Base-by-base conservation (phyloP, 2,888 invertebrate species). In the Lasius fuliginosus region DNA sequence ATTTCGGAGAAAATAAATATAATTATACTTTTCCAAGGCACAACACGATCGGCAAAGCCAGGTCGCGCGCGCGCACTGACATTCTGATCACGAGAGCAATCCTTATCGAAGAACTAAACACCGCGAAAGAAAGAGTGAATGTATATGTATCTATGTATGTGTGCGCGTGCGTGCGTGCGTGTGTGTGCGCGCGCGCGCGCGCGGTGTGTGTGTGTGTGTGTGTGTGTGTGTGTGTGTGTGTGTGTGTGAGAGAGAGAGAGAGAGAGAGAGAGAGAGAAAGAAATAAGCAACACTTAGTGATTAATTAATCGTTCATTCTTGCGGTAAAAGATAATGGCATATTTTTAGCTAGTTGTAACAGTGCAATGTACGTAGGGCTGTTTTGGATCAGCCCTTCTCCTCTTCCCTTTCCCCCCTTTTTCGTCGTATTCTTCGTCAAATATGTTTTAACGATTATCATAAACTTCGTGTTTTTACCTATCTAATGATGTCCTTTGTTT, bases 281-380 rank as follows among this genome's bases (percentile, higher is more conserved):
- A 90, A 79, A 88, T 82, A 89, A 90, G 85, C 91, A 92, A 92
- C 90, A 90, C 83, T 91, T 93, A 93, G 91, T 89, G 84, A 91
- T 91, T 92, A 91, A 91, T 93, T 92, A 90, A 91, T 90, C 90
- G 87, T 92, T 91, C 69, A 89, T 87, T 89, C 84, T 77, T 40
- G 76, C 77, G 85, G 49, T 84, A 86, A 89, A 89, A 87, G 87
- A 84, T 87, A 89, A 83, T 86, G 87, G 85, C 85, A 87, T 89
- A 88, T 90, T 89, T 87, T 85, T 58, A 87, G 85, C 77, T 83
- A 88, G 85, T 86, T 88, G 82, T 64, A 92, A 88, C 68, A 89
- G 87, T 91, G 88, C 90, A 92, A 90, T 90, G 90, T 85, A 87
- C 87, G 87, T 87, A 74, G 82, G 85, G 84, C 82, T 82, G 33